Evolutionary conservation across 1,140 invertebrate genomes (phyloP), one percentile per base, ranked within the genome.

Genomic region (Drosophila eugracilis): DNA sequence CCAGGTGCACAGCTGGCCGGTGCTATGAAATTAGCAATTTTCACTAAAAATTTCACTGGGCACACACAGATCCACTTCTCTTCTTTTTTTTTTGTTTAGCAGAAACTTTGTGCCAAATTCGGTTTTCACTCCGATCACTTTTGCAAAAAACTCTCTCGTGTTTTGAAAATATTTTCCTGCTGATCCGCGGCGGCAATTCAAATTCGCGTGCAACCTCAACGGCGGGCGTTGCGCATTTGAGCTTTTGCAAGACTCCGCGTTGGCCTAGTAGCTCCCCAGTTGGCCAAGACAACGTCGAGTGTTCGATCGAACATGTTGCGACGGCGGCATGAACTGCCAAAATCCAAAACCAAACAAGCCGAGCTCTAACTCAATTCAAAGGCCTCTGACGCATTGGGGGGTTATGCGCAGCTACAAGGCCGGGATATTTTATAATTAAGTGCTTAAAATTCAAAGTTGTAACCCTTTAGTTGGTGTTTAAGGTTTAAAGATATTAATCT

Each of bases 201-300:
- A 86, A 86, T 86, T 85, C 81, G 81, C 80, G 80, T 84, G 75
- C 72, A 74, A 79, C 71, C 78, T 85, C 71, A 85, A 63, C 83
- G 81, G 26, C 83, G 59, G 66, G 39, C 78, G 53, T 28, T 67
- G 71, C 36, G 78, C 79, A 78, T 83, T 77, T 89, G 75, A 89
- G 75, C 72, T 54, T 59, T 54, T 47, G 79, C 63, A 44, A 63
- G 41, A 55, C 24, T 54, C 24, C 50, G 15, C 36, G 21, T 12
- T 62, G 67, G 49, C 48, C 41, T 48, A 62, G 70, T 54, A 72
- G 26, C 69, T 44, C 53, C 54, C 10, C 24, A 41, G 37, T 17
- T 12, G 15, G 37, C 19, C 17, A 37, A 42, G 30, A 4, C 36
- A 12, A n/a, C 47, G 39, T 28, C 45, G 22, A 7, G 2, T 26